These are phyloP conservation scores for Rhingia rostrata DNA, from an alignment of 2,888 invertebrate genomes.

Conservation along the genomic window DNA sequence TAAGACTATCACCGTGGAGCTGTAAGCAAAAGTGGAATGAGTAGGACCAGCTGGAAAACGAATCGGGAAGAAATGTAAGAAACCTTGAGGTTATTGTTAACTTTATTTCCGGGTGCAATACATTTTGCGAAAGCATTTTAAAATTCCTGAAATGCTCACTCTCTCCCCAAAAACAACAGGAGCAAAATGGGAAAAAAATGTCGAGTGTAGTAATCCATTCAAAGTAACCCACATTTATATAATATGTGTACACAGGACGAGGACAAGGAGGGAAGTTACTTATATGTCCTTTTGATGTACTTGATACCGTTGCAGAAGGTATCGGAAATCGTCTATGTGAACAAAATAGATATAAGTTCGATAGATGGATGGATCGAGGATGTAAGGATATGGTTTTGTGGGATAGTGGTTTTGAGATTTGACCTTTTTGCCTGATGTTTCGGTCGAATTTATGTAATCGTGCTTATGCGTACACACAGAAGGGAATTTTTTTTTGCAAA, in stretches of 20 bases:
- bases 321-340: slow-evolving; percentile 42
- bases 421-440: slow-evolving; percentile 29
- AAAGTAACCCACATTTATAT: slow-evolving; percentile 45
- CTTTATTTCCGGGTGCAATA: slow-evolving; percentile 52
- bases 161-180: neutral
- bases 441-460: slow-evolving; percentile 48
- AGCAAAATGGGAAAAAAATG: neutral
- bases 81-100: slow-evolving; percentile 47
- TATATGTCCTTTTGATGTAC: slow-evolving; percentile 44
- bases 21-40: neutral
- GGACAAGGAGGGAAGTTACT: slow-evolving; percentile 34
- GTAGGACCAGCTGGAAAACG: slow-evolving; percentile 1
- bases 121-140: slow-evolving; percentile 42
- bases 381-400: slow-evolving; percentile 39
- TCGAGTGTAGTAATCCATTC: slow-evolving; percentile 49
- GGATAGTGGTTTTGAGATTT: slow-evolving; percentile 36
- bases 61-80: slow-evolving; percentile 46
- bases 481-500: slow-evolving; percentile 31
- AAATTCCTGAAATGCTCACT: slow-evolving; percentile 32
- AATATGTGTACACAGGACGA: slow-evolving; percentile 5
- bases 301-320: slow-evolving; percentile 45
- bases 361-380: slow-evolving; percentile 23
- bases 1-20: neutral
- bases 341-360: slow-evolving; percentile 16
- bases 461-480: slow-evolving; percentile 23